These are phyloP conservation scores for Bovichtus diacanthus DNA, from an alignment of 2,797 vertebrate species.

Conservation along the genomic window DNA sequence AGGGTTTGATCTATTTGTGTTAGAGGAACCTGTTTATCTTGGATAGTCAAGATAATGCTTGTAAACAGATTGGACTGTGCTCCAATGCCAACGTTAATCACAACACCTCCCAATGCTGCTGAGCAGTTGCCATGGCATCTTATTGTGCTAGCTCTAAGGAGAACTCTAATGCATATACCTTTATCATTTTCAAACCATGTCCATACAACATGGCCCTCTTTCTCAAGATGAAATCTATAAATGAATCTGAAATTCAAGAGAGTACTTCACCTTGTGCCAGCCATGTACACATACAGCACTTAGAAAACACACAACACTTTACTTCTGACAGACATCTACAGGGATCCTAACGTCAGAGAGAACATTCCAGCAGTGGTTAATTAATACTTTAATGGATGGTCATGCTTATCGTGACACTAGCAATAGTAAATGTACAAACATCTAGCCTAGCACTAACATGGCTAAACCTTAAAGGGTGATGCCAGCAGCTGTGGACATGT, in stretches of 20 bases:
- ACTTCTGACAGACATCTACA: conserved; percentile 78
- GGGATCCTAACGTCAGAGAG: conserved; percentile 79
- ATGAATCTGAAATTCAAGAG: conserved; percentile 91
- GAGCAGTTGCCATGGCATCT: conserved; percentile 89
- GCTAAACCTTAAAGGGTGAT: conserved; percentile 71
- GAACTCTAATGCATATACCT: conserved; percentile 88
- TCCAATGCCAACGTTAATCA: conserved; percentile 72
- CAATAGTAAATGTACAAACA: conserved; percentile 76
- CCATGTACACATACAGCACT: conserved; percentile 85
- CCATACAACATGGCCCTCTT: conserved; percentile 90
- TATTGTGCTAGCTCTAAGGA: conserved; percentile 85
- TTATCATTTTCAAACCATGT: conserved; percentile 91
- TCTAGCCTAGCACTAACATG: conserved; percentile 70
- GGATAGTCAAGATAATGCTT: conserved; percentile 70
- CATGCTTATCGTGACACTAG: conserved; percentile 79
- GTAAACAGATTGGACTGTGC: conserved; percentile 76
- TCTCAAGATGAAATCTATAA: conserved; percentile 91
- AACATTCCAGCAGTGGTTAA: conserved; percentile 78
- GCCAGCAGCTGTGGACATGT: conserved; percentile 58
- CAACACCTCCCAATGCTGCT: conserved; percentile 78
- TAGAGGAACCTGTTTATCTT: conserved; percentile 71
- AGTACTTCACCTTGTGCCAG: conserved; percentile 90
- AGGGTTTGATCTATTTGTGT: conserved; percentile 63
- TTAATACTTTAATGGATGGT: conserved; percentile 76
- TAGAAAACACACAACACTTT: conserved; percentile 79